Evolutionary conservation across 2,888 invertebrate genomes (phyloP), one percentile per base, ranked within the genome.

Genomic region (Hetaerina titia): DNA sequence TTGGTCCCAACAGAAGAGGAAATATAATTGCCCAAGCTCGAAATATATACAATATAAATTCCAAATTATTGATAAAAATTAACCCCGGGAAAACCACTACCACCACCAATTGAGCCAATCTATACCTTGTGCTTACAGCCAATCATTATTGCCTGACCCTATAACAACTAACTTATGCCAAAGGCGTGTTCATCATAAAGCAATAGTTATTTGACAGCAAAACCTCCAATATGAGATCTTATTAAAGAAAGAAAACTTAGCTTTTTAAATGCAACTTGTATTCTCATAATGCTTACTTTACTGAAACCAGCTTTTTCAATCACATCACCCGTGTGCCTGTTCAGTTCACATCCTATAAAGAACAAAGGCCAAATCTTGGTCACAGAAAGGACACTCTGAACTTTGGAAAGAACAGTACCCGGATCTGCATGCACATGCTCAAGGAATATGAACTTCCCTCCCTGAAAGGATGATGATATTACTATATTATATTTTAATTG

Each of bases 291-390:
- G 9, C 90, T 31, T 25, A 95, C 90, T 13, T 89, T 22, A 81
- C 58, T 90, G n/a, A 95, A 95, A 63, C 95, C 95, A 25, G 90
- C 95, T 60, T 74, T 74, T 13, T 90, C 25, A 22, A 95, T 90
- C 15, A 64, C n/a, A 25, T 90, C 74, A 9, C 60, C 95, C 0
- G 95, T 95, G 31, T 95, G 58, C 60, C 90, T 69, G 57, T 95
- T 74, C 2, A 74, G 95, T 74, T 87, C 56, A 19, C 95, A 95
- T 22, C 95, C 95, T 56, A 74, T 22, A n/a, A 74, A 74, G 11
- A 90, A 56, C 57, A 69, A 57, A 58, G 95, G 95, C 95, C 95
- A 95, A 63, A 95, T 90, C 31, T 74, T 81, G 4, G 89, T 90
- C 6, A 57, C 57, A 9, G 95, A 58, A 57, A 95, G 69, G 57